Base-by-base conservation (phyloP, 1,140 invertebrate genomes). In the Muscidifurax raptorellus region DNA sequence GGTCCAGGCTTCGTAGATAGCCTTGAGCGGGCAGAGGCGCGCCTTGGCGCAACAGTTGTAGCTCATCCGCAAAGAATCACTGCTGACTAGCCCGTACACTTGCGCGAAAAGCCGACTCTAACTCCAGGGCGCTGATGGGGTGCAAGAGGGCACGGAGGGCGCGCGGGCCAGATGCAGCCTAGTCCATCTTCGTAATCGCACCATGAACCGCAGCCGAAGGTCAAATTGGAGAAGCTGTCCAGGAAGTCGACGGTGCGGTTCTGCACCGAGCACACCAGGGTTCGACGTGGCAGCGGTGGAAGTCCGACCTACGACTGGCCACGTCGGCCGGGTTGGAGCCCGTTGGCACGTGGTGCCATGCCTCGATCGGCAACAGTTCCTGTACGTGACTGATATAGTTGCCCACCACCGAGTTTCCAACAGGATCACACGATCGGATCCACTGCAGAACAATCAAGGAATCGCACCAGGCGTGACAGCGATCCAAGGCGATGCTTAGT, bases 261-360 rank as follows among this genome's bases (percentile, higher is more conserved):
- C 15, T n/a, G 4, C 18, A 15, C 25, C 0, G 25, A 9, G 6
- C 67, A 2, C 13, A 5, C 10, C 27, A 13, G 13, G 10, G 67
- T 25, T 71, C 22, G 59, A 64, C n/a, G n/a, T 3, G 2, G 0
- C 2, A 22, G 78, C 22, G 2, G 52, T 2, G 40, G n/a, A 27
- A 77, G 44, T 78, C 71, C 10, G 79, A 52, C n/a, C 90, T 89
- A 64, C 89, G 44, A 27, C 87, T 86, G 4, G 85, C 80, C 25
- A 83, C 82, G 78, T 91, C 90, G 4, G 88, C 90, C 44, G 90
- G 90, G 80, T 91, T 91, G 2, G 80, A 44, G 10, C 28, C n/a
- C 13, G 79, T 82, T 22, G 81, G 78, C 12, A 89, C 84, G 80
- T 90, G 84, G 13, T 27, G 64, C 90, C 89, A 91, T 30, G 86